Conservation (phyloP, 2,888 invertebrate genomes). For the Lymantria monacha region DNA sequence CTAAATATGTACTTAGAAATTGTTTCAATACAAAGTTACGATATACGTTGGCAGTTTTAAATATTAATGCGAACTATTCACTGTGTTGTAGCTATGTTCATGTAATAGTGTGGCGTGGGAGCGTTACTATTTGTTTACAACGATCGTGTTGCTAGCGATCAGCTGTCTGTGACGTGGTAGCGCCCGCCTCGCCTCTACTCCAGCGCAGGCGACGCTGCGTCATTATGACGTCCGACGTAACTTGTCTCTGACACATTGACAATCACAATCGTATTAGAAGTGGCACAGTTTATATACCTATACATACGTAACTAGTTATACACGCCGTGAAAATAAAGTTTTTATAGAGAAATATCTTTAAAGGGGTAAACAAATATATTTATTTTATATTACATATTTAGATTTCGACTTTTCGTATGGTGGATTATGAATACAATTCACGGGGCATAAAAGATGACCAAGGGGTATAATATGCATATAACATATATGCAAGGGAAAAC, state of each 20-base stretch:
- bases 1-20: conserved; percentile 11
- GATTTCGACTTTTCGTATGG: no score
- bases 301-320: no score
- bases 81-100: conserved; percentile 24
- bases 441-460: no score
- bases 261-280: conserved; percentile 20
- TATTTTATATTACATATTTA: no score
- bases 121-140: conserved; percentile 77
- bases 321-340: no score
- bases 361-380: no score
- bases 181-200: conserved; percentile 33
- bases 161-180: conserved; percentile 66
- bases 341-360: no score
- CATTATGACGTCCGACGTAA: conserved; percentile 43
- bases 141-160: conserved; percentile 59
- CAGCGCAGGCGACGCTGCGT: conserved; percentile 30
- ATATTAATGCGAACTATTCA: conserved; percentile 35
- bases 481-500: no score
- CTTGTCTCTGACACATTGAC: conserved; percentile 26
- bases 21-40: conserved; percentile 15
- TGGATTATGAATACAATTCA: no score
- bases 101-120: conserved; percentile 57
- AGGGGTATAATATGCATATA: no score
- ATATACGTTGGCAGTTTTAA: conserved; percentile 28
- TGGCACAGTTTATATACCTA: no score